Base-by-base conservation (phyloP, 2,888 invertebrate genomes). In the Melolontha melolontha region DNA sequence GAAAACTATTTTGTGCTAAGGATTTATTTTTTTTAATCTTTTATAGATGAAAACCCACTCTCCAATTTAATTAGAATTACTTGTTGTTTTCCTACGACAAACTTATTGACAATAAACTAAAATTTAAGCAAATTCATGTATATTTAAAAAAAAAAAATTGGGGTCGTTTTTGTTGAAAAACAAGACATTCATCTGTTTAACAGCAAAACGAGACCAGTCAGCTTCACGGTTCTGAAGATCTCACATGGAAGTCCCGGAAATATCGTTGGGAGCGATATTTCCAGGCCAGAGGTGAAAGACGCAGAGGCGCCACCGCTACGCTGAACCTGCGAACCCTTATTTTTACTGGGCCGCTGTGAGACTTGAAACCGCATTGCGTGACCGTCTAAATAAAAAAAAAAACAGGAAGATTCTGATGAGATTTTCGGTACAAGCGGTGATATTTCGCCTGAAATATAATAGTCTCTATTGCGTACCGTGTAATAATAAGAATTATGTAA, bases 191-290 rank as follows among this genome's bases (percentile, higher is more conserved):
- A 10, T 47, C 17, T 47, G 16, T 62, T 47, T 49, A 29, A 34
- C 63, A 63, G 47, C 34, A 47, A 63, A 49, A 29, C 8, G 63
- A 2, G 39, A 59, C 51, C 63, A 67, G 63, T 62, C 67, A 67
- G 67, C 67, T 67, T 67, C 52, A 52, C 67, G 67, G 67, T 44
- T 67, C 67, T 29, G 27, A 17, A 6, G 63, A 67, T 67, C 52
- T 44, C 67, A 67, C 67, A 54, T 67, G 63, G 67, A 51, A 12
- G 14, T 51, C 66, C 57, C 50, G 57, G 22, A 34, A 57, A 57
- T 49, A 57, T 57, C 52, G 64, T 64, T 52, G 52, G 40, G 22
- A 52, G 64, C 64, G 52, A 64, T 64, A 52, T 52, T 41, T 52
- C 17, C 54, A 11, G 64, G 52, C 66, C 66, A 66, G 66, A 66